phyloP scores from a whole-genome alignment of 1,140 invertebrate genomes.

The Drosophila kikkawai region DNA sequence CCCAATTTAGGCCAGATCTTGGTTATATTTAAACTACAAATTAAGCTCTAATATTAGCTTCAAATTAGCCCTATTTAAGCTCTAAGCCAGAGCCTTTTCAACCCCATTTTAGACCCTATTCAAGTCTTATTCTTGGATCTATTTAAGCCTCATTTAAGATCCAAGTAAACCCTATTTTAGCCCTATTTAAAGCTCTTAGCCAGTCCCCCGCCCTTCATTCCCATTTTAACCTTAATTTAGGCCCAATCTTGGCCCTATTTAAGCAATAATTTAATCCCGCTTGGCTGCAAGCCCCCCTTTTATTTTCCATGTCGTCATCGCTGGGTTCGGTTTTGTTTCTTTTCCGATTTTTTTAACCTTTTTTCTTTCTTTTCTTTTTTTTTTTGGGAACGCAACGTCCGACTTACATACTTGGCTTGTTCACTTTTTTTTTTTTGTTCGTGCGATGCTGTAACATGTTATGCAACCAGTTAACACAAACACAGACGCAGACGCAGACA shows the following conservation, averaged over 20 bases:
- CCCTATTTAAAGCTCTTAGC: no score
- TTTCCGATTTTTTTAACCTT: background rate
- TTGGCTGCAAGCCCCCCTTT: conserved; percentile 9
- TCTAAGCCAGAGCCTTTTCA: no score
- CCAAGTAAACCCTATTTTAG: background rate
- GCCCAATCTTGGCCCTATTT: conserved; percentile 10
- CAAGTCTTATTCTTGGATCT: no score
- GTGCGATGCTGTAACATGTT: conserved; percentile 83
- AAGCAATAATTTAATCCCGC: background rate
- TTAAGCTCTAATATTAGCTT: no score
- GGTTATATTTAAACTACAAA: no score
- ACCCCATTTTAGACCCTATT: no score
- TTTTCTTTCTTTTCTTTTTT: conserved; percentile 26
- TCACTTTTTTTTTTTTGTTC: conserved; percentile 45
- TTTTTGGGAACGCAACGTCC: conserved; percentile 47
- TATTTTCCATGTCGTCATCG: conserved; percentile 71
- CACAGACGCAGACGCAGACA: conserved; percentile 22
- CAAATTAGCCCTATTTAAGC: no score
- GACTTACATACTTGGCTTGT: conserved; percentile 52
- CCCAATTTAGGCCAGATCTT: no score
- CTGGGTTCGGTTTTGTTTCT: conserved; percentile 66
- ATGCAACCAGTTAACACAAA: conserved; percentile 70
- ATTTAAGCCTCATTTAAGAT: background rate
- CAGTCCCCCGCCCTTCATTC: background rate
- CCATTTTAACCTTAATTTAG: background rate